phyloP scores from a whole-genome alignment of 92 coral and sea anemone genomes.

The Zoanthus sociatus region DNA sequence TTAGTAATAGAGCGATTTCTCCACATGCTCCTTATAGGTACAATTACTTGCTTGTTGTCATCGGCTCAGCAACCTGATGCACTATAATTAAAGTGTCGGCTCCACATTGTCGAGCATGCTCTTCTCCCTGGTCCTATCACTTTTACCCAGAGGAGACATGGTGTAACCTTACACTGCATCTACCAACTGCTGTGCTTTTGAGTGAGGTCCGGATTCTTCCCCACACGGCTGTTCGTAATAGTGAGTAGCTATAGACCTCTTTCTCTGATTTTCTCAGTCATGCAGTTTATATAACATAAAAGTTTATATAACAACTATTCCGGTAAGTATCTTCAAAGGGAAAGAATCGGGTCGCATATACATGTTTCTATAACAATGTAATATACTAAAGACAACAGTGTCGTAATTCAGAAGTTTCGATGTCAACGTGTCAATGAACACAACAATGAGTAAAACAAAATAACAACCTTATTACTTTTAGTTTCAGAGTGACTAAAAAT shows the following conservation, averaged over 20 bases:
- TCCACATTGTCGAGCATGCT: constrained; percentile 93
- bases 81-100: constrained; percentile 78
- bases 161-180: constrained; percentile 80
- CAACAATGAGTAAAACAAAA: no score
- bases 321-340: no score
- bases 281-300: no score
- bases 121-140: constrained; percentile 95
- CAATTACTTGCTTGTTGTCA: constrained; percentile 72
- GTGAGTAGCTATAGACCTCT: constrained; percentile 59
- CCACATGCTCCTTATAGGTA: constrained; percentile 24
- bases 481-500: no score
- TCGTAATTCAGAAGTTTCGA: no score
- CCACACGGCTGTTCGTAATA: constrained; percentile 84
- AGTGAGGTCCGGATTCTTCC: constrained; percentile 91
- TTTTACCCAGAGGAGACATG: constrained; percentile 90
- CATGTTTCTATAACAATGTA: no score
- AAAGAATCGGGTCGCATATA: no score
- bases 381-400: no score
- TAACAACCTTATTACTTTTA: no score
- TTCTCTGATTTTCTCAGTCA: no score
- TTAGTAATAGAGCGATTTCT: neutral
- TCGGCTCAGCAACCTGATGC: constrained; percentile 87
- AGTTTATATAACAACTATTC: no score
- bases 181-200: constrained; percentile 86
- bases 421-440: no score